These are phyloP conservation scores for Ecliptopera silaceata DNA, from an alignment of 2,888 invertebrate genomes.

Conservation along the genomic window DNA sequence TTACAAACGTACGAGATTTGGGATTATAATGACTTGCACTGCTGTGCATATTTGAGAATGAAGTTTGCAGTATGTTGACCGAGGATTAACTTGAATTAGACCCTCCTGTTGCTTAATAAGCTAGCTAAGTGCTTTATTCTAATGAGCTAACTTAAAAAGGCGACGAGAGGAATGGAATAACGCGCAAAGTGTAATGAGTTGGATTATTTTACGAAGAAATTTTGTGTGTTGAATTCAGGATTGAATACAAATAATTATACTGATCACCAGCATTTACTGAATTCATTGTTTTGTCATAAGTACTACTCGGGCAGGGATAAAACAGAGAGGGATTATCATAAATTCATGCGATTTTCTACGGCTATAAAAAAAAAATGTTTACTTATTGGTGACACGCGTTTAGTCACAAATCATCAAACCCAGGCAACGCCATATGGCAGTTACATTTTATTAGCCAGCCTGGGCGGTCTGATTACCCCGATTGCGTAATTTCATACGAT, in stretches of 20 bases:
- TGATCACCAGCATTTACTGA: too few species aligned
- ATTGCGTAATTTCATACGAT: conserved; percentile 32
- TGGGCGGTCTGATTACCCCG: conserved; percentile 17
- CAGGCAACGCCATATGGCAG: conserved; percentile 10
- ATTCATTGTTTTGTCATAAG: too few species aligned
- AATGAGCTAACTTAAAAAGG: not conserved
- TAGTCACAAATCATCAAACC: conserved; percentile 11
- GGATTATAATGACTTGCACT: conserved; percentile 34
- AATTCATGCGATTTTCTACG: not conserved
- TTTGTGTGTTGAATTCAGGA: not conserved
- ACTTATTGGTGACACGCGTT: conserved; percentile 1
- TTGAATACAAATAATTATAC: too few species aligned
- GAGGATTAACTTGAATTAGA: conserved; percentile 21
- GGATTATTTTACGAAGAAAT: not conserved
- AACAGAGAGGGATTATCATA: not conserved
- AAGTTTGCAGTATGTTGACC: conserved; percentile 36
- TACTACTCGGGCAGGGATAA: too few species aligned
- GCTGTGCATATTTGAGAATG: conserved; percentile 48
- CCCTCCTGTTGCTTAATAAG: conserved; percentile 3
- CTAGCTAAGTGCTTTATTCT: not conserved
- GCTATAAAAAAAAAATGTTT: not conserved
- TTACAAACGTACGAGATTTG: conserved; percentile 29
- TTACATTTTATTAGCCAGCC: conserved; percentile 24
- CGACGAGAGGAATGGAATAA: not conserved
- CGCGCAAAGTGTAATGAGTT: not conserved